phyloP scores from a whole-genome alignment of 2,888 invertebrate genomes.

The Rapana venosa region DNA sequence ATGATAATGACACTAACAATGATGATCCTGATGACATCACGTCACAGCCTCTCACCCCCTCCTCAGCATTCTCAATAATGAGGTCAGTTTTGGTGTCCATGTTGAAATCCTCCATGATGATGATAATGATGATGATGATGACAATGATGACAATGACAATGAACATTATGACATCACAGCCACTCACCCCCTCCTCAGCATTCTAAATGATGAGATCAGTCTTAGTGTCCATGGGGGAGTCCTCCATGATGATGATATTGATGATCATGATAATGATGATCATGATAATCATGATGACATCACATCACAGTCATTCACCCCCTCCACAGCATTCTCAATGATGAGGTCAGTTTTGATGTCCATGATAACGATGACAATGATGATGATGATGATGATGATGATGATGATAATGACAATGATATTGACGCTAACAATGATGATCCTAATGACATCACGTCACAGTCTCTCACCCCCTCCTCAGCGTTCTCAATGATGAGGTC shows the following conservation, averaged over 20 bases:
- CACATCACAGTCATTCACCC: constrained; percentile 53
- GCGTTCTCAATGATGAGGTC: constrained; percentile 74
- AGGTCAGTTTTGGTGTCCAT: constrained; percentile 75
- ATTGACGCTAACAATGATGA: no score
- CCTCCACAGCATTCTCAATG: constrained; percentile 74
- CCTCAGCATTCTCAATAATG: constrained; percentile 72
- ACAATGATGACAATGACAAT: no score
- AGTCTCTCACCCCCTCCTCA: constrained; percentile 57
- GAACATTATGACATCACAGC: no score
- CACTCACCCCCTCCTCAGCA: constrained; percentile 71
- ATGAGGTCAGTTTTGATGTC: constrained; percentile 76
- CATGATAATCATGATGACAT: no score
- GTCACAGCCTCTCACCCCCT: constrained; percentile 41
- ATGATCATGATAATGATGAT: no score
- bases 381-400: no score
- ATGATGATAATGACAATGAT: no score
- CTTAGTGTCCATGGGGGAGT: constrained; percentile 72
- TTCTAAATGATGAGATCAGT: constrained; percentile 74
- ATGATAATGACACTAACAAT: no score
- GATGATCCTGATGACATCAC: no score
- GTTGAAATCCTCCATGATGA: constrained; percentile 64
- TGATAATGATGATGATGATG: no score
- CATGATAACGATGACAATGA: constrained; percentile 67
- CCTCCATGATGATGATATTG: constrained; percentile 60
- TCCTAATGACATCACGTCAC: no score